Conservation (phyloP, 2,888 invertebrate genomes). For the Axea sp. region DNA sequence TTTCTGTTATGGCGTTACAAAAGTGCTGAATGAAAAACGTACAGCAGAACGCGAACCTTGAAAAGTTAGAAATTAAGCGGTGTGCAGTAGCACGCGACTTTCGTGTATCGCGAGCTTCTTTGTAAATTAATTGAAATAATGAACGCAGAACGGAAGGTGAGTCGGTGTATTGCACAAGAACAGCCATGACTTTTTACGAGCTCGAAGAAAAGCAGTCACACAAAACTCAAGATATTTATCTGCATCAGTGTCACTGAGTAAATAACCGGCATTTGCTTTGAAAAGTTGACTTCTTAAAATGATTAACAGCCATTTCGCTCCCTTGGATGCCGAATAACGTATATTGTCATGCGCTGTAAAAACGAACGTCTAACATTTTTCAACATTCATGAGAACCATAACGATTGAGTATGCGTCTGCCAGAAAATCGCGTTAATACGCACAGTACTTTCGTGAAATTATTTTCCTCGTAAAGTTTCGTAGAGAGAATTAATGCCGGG, state of each 20-base stretch:
- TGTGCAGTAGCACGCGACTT: slow-evolving; percentile 44
- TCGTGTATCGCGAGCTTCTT: slow-evolving; percentile 36
- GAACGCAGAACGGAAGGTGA: slow-evolving; percentile 42
- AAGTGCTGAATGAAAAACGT: neutral
- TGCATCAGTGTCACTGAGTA: slow-evolving; percentile 24
- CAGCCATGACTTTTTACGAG: slow-evolving; percentile 45
- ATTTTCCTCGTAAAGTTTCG: too few relatives aligned
- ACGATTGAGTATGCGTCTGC: too few relatives aligned
- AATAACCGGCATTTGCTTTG: slow-evolving; percentile 29
- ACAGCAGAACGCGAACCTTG: neutral
- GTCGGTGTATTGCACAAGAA: slow-evolving; percentile 28
- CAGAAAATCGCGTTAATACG: too few relatives aligned
- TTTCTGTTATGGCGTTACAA: too few relatives aligned
- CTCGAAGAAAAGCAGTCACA: slow-evolving; percentile 28
- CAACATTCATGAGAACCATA: too few relatives aligned
- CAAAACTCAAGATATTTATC: slow-evolving; percentile 46
- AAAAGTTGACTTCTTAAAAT: slow-evolving; percentile 4
- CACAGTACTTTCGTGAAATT: too few relatives aligned
- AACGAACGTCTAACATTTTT: too few relatives aligned
- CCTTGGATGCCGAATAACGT: too few relatives aligned
- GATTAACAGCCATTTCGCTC: slow-evolving; percentile 21
- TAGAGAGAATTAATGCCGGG: neutral
- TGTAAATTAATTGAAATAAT: slow-evolving; percentile 51
- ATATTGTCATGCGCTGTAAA: too few relatives aligned
- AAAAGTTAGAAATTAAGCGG: slow-evolving; percentile 13